Base-by-base conservation (phyloP, 2,888 invertebrate genomes). In the Selenia dentaria region DNA sequence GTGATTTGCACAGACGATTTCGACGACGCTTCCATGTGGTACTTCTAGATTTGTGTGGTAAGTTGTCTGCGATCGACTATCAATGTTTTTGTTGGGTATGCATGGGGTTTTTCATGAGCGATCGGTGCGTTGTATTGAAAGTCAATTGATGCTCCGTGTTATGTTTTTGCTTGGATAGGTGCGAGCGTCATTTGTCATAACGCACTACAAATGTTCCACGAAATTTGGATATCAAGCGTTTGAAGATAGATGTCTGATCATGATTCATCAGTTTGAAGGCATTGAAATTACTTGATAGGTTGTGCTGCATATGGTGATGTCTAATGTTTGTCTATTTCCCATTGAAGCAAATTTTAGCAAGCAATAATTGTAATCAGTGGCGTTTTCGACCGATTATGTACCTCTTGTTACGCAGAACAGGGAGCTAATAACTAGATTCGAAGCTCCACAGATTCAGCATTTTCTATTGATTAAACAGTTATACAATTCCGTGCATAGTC, bases 1-100 rank as follows among this genome's bases (percentile, higher is more conserved):
- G n/a, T n/a, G n/a, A n/a, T n/a, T n/a, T n/a, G n/a, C n/a, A n/a
- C n/a, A n/a, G n/a, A n/a, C n/a, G n/a, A n/a, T n/a, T 62, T 42
- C 51, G 59, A 59, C 57, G 64, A 57, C 56, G 58, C 62, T 51
- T 64, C 51, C 55, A 37, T 14, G 28, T 6, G 25, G 25, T 22
- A 31, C 53, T 60, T 58, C 60, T 52, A 55, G 43, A 10, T 61
- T 53, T 44, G 25, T 57, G 64, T 69, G 81, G 81, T 81, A 79
- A 81, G 81, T 81, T 70, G 59, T 60, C 63, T 36, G 40, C 28
- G 31, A 68, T 74, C 67, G 75, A 67, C 62, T 55, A 60, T 63
- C 69, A 67, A 62, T 62, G 67, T 67, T 69, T 67, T 68, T 71
- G 66, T 66, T 67, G 68, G 67, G 68, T 57, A 62, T 79, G 78